A percentile compares a stretch with the other conserved stretches of the same genome.
Evolutionary conservation across 30 jellyfish, hydroid and myxozoan species (phyloP).

Genomic region (Rhopilema esculentum): DNA sequence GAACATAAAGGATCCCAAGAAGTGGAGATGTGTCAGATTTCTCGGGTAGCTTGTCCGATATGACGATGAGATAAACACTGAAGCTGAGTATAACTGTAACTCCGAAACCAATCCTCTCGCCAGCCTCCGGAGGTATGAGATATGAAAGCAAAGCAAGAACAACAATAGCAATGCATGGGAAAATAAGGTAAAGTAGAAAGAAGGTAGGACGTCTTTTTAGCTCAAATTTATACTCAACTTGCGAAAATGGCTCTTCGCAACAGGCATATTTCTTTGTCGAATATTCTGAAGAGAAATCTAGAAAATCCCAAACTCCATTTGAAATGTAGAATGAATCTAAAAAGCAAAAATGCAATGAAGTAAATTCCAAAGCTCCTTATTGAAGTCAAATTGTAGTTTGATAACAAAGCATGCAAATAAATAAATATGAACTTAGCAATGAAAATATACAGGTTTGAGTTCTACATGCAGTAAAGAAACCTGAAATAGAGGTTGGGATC

Average conservation of each 20-base stretch:
- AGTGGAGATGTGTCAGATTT: conserved; percentile 82
- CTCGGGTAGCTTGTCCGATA: conserved; percentile 87
- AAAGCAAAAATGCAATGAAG: neutral
- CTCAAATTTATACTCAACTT: conserved; percentile 38
- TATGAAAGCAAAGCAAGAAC: conserved; percentile 63
- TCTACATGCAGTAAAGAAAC: neutral
- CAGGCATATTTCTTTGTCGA: conserved; percentile 32
- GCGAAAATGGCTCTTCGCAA: conserved; percentile 70
- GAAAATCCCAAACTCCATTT: conserved; percentile 76
- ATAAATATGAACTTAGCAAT: no score
- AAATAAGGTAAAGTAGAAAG: conserved; percentile 73
- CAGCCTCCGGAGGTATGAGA: conserved; percentile 86
- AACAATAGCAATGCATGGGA: conserved; percentile 79
- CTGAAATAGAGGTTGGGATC: no score
- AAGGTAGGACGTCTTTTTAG: conserved; percentile 68
- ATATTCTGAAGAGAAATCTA: neutral
- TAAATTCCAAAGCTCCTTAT: neutral
- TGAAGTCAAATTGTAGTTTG: neutral
- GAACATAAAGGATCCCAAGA: conserved; percentile 75
- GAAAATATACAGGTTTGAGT: neutral
- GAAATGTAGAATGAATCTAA: conserved; percentile 24
- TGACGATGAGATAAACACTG: conserved; percentile 87
- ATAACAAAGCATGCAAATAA: no score
- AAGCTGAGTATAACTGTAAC: conserved; percentile 85
- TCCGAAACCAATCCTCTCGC: conserved; percentile 92